These are phyloP conservation scores for Drosophila cognata DNA, from an alignment of 2,888 invertebrate species.

Conservation along the genomic window DNA sequence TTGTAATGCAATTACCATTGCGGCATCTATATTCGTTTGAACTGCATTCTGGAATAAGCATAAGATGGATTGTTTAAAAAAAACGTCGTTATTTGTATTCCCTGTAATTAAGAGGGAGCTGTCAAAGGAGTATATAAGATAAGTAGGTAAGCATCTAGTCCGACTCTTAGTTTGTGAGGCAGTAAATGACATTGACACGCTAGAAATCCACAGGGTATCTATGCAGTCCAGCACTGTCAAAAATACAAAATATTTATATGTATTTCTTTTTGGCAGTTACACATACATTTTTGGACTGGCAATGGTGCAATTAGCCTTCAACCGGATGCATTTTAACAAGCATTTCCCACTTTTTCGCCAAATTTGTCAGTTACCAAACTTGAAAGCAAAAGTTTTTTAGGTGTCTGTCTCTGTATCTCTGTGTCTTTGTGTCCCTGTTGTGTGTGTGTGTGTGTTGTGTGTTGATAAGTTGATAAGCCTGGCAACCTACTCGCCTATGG, in stretches of 20 bases:
- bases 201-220: not conserved
- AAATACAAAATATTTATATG: not conserved
- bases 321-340: slow-evolving; percentile 80
- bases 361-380: slow-evolving; percentile 53
- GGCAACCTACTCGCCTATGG: slow-evolving; percentile 45
- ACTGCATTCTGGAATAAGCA: slow-evolving; percentile 86
- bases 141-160: no score
- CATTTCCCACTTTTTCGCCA: slow-evolving; percentile 53
- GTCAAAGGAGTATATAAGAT: not conserved
- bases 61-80: slow-evolving; percentile 2
- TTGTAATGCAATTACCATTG: slow-evolving; percentile 87
- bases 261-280: slow-evolving; percentile 6
- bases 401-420: slow-evolving; percentile 32
- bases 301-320: slow-evolving; percentile 67
- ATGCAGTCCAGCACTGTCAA: not conserved
- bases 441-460: slow-evolving; percentile 25
- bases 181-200: not conserved
- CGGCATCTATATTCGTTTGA: slow-evolving; percentile 87
- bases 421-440: slow-evolving; percentile 26
- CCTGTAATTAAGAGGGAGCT: not conserved
- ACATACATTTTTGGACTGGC: slow-evolving; percentile 14
- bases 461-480: slow-evolving; percentile 63
- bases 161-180: no score
- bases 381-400: slow-evolving; percentile 77
- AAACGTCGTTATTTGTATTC: not conserved